Evolutionary conservation across 2,888 invertebrate genomes (phyloP), one percentile per base, ranked within the genome.

Genomic region (Nemapogon koenigi): DNA sequence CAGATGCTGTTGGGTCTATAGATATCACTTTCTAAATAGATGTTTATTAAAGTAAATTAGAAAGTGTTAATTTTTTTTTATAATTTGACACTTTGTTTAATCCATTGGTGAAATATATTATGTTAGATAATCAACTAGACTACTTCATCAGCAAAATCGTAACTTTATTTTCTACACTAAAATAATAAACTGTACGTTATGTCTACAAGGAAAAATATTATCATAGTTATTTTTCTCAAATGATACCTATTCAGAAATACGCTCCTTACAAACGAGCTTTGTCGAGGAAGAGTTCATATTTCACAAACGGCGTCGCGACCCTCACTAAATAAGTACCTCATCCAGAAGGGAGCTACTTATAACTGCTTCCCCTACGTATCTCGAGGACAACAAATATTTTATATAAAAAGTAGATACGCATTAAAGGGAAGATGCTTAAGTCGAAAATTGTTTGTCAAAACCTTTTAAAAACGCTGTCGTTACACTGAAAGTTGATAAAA

Each of bases 301-400:
- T 46, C 43, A 48, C 42, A 52, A 53, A 50, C 49, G 47, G 46
- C 45, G 38, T 44, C 42, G 32, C 37, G 33, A 27, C 39, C 41
- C 41, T 48, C 48, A 44, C 51, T 50, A 42, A 47, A 43, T 49
- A 49, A 45, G 40, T 40, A 43, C 49, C 47, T 48, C 48, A 44
- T 47, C 54, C 50, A 49, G 43, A 49, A 56, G 51, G 53, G 56
- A 37, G 45, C 33, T 39, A 42, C 49, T 51, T 58, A 55, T 53
- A 55, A 57, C 52, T 56, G 53, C 51, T 49, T 59, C 61, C 67
- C 63, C 57, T 45, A 48, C 50, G 53, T 53, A 59, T 57, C 57
- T 62, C 57, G 58, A 58, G 55, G 60, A 62, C 65, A 59, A 64
- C 59, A 65, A 60, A 62, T 62, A 62, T 59, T 60, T 60, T 53